phyloP scores from a whole-genome alignment of 2,888 invertebrate species.

The Mesoligia furuncula region DNA sequence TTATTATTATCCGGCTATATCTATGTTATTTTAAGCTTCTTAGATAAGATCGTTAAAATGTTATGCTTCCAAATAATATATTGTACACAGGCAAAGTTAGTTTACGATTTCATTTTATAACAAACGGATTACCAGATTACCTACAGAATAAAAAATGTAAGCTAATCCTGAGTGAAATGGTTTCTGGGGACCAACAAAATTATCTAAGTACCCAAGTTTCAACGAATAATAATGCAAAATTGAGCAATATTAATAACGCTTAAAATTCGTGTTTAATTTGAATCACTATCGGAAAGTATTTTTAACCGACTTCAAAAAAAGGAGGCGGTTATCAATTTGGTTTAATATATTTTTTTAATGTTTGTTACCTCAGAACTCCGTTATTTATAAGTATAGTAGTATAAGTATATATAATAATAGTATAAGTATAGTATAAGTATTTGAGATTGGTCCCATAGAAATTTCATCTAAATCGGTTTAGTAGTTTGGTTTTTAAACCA shows the following conservation, averaged over 20 bases:
- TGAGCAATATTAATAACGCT: neutral
- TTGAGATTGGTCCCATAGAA: too few relatives aligned
- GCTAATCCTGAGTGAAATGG: neutral
- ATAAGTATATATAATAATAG: too few relatives aligned
- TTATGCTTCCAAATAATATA: neutral
- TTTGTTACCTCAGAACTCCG: too few relatives aligned
- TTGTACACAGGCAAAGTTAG: too few relatives aligned
- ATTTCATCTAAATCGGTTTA: too few relatives aligned
- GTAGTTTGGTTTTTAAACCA: too few relatives aligned
- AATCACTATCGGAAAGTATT: neutral
- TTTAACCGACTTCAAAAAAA: neutral
- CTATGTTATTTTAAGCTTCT: slow-evolving; percentile 17
- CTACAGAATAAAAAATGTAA: neutral
- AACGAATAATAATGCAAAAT: neutral
- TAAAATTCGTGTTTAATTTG: neutral
- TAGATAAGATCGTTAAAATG: neutral
- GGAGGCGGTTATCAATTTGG: too few relatives aligned
- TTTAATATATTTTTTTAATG: too few relatives aligned
- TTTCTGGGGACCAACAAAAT: neutral
- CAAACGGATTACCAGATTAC: neutral
- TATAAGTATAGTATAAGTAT: too few relatives aligned
- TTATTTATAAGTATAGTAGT: too few relatives aligned
- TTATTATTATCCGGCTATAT: slow-evolving; percentile 40
- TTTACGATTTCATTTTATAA: slow-evolving; percentile 2
- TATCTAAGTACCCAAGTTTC: too few relatives aligned